Conservation (phyloP, 1,140 invertebrate genomes). For the Calycopis cecrops region DNA sequence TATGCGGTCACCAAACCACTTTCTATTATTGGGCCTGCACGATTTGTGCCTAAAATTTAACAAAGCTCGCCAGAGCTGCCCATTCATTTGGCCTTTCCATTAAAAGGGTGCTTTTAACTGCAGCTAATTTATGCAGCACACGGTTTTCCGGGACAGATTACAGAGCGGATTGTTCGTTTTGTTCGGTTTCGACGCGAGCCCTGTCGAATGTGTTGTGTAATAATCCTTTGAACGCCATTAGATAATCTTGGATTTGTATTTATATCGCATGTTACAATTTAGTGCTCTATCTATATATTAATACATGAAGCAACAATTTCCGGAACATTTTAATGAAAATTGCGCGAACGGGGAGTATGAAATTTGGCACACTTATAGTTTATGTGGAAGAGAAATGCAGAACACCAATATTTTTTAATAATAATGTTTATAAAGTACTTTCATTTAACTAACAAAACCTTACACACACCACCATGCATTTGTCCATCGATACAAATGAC, state of each 20-base stretch:
- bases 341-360: too few species aligned
- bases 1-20: slow-evolving; percentile 26
- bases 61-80: slow-evolving; percentile 23
- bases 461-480: too few species aligned
- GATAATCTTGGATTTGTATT: too few species aligned
- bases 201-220: slow-evolving; percentile 9
- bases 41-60: slow-evolving; percentile 30
- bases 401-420: too few species aligned
- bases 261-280: not conserved
- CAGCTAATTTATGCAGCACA: slow-evolving; percentile 40
- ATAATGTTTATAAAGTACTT: too few species aligned
- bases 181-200: not conserved
- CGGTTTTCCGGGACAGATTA: slow-evolving; percentile 45
- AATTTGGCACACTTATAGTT: too few species aligned
- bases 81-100: slow-evolving; percentile 35
- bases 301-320: too few species aligned
- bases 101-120: slow-evolving; percentile 46
- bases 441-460: too few species aligned
- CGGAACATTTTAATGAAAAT: too few species aligned
- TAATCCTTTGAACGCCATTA: slow-evolving; percentile 6
- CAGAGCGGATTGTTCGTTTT: slow-evolving; percentile 36
- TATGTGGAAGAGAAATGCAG: too few species aligned
- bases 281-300: too few species aligned
- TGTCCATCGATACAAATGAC: too few species aligned
- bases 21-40: slow-evolving; percentile 33